Percentiles rank a stretch among this genome's conserved stretches.
Conservation (phyloP, 2,113 vertebrate genomes). For the Rhineura floridana region DNA sequence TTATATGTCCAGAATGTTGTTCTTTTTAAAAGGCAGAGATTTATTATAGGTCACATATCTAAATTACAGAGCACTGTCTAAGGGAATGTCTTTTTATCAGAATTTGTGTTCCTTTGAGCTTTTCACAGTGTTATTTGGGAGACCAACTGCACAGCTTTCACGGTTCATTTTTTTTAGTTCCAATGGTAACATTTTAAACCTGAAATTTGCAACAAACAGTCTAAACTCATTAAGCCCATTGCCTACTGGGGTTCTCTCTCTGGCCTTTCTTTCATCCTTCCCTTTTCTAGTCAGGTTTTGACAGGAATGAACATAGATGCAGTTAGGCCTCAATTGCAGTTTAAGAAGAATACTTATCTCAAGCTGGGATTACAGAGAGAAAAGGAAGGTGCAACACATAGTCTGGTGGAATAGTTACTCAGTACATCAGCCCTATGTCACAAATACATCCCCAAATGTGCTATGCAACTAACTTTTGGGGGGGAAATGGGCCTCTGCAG, state of each 20-base stretch:
- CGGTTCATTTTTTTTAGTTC: conserved; percentile 29
- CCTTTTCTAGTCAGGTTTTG: background rate
- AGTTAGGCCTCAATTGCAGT: background rate
- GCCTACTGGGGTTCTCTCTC: background rate
- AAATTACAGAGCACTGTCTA: background rate
- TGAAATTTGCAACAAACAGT: background rate
- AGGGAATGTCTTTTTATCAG: background rate
- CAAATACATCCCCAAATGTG: background rate
- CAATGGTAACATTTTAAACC: background rate
- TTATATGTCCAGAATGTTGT: conserved; percentile 19
- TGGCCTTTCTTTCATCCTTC: background rate
- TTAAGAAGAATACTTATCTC: background rate
- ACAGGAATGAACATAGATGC: background rate
- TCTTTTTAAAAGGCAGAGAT: background rate
- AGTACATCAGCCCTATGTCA: background rate
- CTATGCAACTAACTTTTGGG: background rate
- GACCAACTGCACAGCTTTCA: background rate
- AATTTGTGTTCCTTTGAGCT: background rate
- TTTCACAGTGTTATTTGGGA: background rate
- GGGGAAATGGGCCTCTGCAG: no score
- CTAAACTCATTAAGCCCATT: no score
- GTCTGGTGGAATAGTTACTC: background rate
- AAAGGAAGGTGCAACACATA: background rate
- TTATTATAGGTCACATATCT: conserved; percentile 24
- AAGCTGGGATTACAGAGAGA: background rate